phyloP scores from a whole-genome alignment of 2,797 vertebrate genomes.

The Rhynchotus rufescens region DNA sequence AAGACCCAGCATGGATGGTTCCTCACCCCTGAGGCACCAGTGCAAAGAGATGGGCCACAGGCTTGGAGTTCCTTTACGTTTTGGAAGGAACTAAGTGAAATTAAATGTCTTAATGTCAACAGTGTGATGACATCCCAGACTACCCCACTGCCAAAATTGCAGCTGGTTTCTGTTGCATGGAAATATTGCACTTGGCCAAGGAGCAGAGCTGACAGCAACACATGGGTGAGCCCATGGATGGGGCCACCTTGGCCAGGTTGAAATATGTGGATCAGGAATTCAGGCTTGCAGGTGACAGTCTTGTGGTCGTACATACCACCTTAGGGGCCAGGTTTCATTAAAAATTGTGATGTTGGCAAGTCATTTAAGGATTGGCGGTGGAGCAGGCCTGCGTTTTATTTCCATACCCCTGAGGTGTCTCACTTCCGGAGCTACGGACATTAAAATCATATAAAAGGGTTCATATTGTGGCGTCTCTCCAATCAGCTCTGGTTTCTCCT shows the following conservation, averaged over 20 bases:
- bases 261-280: neutral
- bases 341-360: slow-evolving; percentile 23
- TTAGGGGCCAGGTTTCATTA: neutral
- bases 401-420: slow-evolving; percentile 67
- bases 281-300: neutral
- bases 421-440: slow-evolving; percentile 25
- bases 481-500: slow-evolving; percentile 40
- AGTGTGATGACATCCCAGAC: neutral
- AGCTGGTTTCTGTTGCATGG: neutral
- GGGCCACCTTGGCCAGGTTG: neutral
- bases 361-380: slow-evolving; percentile 43
- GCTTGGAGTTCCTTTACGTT: neutral
- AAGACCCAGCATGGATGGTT: too few species aligned
- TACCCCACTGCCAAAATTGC: neutral
- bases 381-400: slow-evolving; percentile 29
- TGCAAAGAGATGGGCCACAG: too few species aligned
- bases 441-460: slow-evolving; percentile 48
- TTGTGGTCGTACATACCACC: neutral
- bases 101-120: neutral
- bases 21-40: too few species aligned
- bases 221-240: neutral
- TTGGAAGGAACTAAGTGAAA: neutral
- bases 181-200: neutral
- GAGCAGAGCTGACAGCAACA: neutral
- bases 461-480: neutral